phyloP scores from a whole-genome alignment of 2,113 vertebrate species.

The Meriones unguiculatus region DNA sequence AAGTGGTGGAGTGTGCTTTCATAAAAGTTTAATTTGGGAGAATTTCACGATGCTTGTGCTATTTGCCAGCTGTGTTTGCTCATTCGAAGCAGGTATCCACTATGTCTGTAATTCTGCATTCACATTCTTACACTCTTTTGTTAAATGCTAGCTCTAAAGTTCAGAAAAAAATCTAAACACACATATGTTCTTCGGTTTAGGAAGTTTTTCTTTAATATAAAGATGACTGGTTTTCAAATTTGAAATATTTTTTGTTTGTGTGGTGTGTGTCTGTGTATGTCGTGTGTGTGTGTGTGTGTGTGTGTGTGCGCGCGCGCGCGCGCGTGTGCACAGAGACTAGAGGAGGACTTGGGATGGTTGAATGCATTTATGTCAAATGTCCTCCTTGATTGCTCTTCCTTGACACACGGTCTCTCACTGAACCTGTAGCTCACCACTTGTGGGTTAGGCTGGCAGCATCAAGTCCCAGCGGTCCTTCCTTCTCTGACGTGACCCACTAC shows the following conservation, averaged over 20 bases:
- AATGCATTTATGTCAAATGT: neutral
- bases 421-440: neutral
- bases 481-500: neutral
- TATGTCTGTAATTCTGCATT: conserved; percentile 4
- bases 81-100: neutral
- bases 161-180: neutral
- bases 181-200: neutral
- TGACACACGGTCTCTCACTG: neutral
- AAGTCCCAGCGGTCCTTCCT: neutral
- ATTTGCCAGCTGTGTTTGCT: conserved; percentile 26
- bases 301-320: no score
- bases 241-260: neutral
- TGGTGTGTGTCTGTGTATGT: neutral
- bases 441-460: no score
- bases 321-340: no score
- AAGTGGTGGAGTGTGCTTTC: neutral
- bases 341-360: neutral
- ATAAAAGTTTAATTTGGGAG: neutral
- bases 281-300: neutral
- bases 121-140: neutral
- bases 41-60: neutral
- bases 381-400: neutral
- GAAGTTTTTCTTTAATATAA: neutral
- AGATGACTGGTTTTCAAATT: neutral
- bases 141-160: neutral